A percentile compares a stretch with the other conserved stretches of the same genome.
Conservation (phyloP, 2,888 invertebrate species). For the Drosophila mercatorum region DNA sequence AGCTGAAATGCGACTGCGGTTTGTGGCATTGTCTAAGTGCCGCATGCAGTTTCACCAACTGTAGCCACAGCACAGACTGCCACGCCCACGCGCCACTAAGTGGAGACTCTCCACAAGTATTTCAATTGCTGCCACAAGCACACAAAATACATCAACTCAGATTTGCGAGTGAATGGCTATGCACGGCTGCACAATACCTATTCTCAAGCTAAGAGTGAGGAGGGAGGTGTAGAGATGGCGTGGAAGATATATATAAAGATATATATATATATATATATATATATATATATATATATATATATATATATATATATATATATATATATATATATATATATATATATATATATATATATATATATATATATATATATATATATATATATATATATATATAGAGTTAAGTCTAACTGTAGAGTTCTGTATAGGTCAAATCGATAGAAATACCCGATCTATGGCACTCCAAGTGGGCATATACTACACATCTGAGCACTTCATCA, state of each 20-base stretch:
- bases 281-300: neutral
- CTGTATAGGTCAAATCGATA: too few relatives aligned
- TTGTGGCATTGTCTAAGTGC: constrained; percentile 42
- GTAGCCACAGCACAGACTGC: constrained; percentile 12
- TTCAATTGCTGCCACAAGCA: constrained; percentile 3
- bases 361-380: neutral
- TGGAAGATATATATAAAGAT: neutral
- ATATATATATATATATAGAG: neutral
- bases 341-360: neutral
- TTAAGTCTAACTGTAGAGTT: too few relatives aligned
- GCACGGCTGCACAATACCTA: neutral
- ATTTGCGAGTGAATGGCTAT: neutral
- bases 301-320: neutral
- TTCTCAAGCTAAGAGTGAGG: too few relatives aligned
- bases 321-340: neutral
- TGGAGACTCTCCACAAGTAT: constrained; percentile 3
- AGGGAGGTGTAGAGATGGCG: too few relatives aligned
- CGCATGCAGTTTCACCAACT: constrained; percentile 26
- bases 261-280: neutral
- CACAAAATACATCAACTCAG: neutral
- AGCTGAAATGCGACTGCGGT: constrained; percentile 39
- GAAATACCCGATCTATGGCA: too few relatives aligned
- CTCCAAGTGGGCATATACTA: too few relatives aligned
- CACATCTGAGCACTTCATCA: too few relatives aligned
- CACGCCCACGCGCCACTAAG: constrained; percentile 2